Conservation (phyloP, 2,888 invertebrate species). For the Helobdella robusta region DNA sequence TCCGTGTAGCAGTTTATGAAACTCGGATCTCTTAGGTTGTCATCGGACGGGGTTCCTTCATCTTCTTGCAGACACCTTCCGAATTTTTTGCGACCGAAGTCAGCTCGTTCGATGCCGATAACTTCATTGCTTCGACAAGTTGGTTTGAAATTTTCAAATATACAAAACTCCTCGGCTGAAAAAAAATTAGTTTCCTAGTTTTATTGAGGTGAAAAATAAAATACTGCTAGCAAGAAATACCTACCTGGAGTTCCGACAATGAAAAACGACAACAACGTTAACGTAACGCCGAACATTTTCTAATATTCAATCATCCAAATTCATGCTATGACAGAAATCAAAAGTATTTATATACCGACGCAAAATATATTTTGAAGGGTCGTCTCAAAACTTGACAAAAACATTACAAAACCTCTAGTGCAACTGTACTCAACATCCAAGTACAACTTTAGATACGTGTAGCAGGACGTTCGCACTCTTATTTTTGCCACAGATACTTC, state of each 20-base stretch:
- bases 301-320: no score
- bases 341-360: no score
- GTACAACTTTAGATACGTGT: not conserved
- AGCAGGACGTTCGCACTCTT: not conserved
- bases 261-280: no score
- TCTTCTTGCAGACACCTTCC: not conserved
- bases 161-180: constrained; percentile 11
- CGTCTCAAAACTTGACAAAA: no score
- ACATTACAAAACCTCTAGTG: constrained; percentile 5
- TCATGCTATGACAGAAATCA: no score
- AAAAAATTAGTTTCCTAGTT: no score
- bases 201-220: no score
- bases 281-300: no score
- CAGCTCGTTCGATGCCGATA: not conserved
- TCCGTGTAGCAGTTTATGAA: not conserved
- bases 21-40: no score
- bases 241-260: no score
- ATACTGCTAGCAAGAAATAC: no score
- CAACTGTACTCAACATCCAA: not conserved
- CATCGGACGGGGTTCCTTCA: not conserved
- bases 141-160: not conserved
- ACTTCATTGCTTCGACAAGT: not conserved
- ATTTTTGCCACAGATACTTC: constrained; percentile 6
- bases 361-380: no score
- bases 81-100: not conserved